Evolutionary conservation across 2,797 vertebrate species (phyloP), one percentile per base, ranked within the genome.

Genomic region (Propithecus perrieri): DNA sequence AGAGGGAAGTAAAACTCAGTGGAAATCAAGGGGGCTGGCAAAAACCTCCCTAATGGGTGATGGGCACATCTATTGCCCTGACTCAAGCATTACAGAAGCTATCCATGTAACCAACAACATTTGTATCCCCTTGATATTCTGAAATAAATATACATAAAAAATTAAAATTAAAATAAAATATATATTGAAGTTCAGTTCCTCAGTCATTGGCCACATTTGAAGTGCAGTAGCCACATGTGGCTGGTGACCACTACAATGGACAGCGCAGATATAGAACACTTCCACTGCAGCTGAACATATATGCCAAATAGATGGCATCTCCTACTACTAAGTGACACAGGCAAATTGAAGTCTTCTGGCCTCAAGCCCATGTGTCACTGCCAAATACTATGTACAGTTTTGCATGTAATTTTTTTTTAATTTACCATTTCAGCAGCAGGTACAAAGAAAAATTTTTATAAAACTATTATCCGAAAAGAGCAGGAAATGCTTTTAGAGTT

Each of bases 401-500:
- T 87, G 2, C 41, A 61, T 6, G 43, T 28, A 41, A 15, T 65
- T 55, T 50, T 15, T 50, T 46, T 13, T 61, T 13, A 43, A 83
- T 38, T 81, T 43, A 79, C 43, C 72, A 57, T 63, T 91, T 96
- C 46, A 85, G 61, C 14, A 91, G 33, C 43, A 92, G 28, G 30
- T 10, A 63, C 15, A 75, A 80, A 85, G 20, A 94, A 35, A 35
- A 78, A 78, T 55, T 57, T 63, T 88, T 85, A 81, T 22, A 28
- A 69, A 90, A 80, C 28, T 79, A 7, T 53, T 71, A 48, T 50
- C 67, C 85, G 67, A 85, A 97, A 97, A 89, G 48, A 72, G 46
- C 50, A 88, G 30, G n/a, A 20, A 75, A 67, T 26, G 4, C 75
- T 89, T 96, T 89, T 20, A 67, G 33, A 85, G 92, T 53, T 76